A percentile compares a stretch with the other conserved stretches of the same genome.
These are phyloP conservation scores for Epistrophella euchroma DNA, from an alignment of 2,888 invertebrate genomes.

Conservation along the genomic window DNA sequence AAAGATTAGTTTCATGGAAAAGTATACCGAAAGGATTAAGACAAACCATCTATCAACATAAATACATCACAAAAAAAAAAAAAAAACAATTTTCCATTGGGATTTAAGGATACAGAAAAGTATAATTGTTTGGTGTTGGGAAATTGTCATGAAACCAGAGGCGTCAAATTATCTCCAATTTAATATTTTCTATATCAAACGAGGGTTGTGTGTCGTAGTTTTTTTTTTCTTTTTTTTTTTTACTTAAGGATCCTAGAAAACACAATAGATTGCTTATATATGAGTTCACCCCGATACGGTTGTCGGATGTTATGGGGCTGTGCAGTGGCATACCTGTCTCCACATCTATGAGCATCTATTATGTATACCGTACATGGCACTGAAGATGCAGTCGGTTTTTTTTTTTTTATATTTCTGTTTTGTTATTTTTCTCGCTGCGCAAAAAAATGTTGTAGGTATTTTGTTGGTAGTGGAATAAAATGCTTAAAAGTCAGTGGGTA, in stretches of 20 bases:
- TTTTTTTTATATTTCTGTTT: slow-evolving; percentile 28
- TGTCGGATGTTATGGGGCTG: slow-evolving; percentile 23
- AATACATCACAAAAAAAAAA: not conserved
- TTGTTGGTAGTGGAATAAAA: slow-evolving; percentile 31
- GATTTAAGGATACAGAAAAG: slow-evolving; percentile 35
- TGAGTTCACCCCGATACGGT: slow-evolving; percentile 43
- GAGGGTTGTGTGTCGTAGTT: not conserved
- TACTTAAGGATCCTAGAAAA: slow-evolving; percentile 10
- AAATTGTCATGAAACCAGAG: slow-evolving; percentile 49
- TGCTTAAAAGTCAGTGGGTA: slow-evolving; percentile 47
- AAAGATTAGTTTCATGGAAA: slow-evolving; percentile 17
- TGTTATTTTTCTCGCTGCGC: slow-evolving; percentile 15
- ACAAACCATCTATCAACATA: slow-evolving; percentile 16
- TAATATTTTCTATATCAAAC: slow-evolving; percentile 27
- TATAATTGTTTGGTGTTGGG: slow-evolving; percentile 39
- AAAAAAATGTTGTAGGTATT: slow-evolving; percentile 3
- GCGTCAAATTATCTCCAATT: slow-evolving; percentile 64
- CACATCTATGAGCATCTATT: slow-evolving; percentile 41
- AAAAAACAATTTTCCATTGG: not conserved
- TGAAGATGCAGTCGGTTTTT: slow-evolving; percentile 56
- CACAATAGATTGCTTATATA: slow-evolving; percentile 56
- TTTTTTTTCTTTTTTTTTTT: not conserved
- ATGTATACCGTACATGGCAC: slow-evolving; percentile 50
- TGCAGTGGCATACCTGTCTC: slow-evolving; percentile 29
- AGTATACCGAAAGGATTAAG: slow-evolving; percentile 6